Evolutionary conservation across 2,888 invertebrate genomes (phyloP).

Genomic region (Tromatobia lineatoria): DNA sequence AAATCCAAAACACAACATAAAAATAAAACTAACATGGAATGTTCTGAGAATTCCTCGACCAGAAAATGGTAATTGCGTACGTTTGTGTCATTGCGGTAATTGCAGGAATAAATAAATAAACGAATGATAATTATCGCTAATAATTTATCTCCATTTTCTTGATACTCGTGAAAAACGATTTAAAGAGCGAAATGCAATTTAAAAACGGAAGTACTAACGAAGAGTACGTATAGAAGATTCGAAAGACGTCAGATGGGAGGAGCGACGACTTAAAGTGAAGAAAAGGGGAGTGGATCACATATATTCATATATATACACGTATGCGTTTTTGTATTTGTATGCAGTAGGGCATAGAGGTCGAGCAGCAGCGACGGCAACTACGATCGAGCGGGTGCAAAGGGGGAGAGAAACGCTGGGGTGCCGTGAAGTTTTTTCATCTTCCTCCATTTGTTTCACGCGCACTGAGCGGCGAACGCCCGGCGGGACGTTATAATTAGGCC

Average conservation of each 20-base stretch:
- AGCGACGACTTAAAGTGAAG: conserved; percentile 40
- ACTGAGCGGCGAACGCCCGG: conserved; percentile 52
- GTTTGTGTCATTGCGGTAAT: no score
- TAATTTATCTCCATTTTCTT: no score
- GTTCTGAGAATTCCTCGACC: no score
- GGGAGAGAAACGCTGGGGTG: conserved; percentile 28
- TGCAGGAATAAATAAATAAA: no score
- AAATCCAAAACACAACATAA: no score
- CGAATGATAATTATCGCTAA: no score
- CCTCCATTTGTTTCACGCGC: conserved; percentile 69
- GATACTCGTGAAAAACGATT: neutral
- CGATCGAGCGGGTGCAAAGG: conserved; percentile 1
- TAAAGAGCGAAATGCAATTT: neutral
- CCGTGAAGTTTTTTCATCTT: conserved; percentile 72
- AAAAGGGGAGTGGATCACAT: conserved; percentile 51
- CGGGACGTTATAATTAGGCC: conserved; percentile 80
- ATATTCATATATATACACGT: neutral
- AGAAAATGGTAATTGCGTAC: no score
- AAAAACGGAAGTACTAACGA: neutral
- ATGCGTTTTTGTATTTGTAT: neutral
- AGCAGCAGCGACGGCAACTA: conserved; percentile 70
- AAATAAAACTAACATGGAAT: no score
- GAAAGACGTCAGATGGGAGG: conserved; percentile 13
- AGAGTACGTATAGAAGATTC: neutral
- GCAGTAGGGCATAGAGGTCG: conserved; percentile 36